phyloP scores from a whole-genome alignment of 2,113 vertebrate species.

The rat (Rattus norvegicus) region GRCr8 NC_086019.1:121721501-121722000 shows the following conservation, averaged over 20 bases:
- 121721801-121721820: neutral
- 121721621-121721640: neutral
- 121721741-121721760: neutral
- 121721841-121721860: too few relatives aligned
- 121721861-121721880: neutral
- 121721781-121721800: neutral
- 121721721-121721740: neutral
- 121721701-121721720: neutral
- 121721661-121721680: neutral
- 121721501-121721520: neutral
- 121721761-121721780: too few relatives aligned
- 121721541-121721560: too few relatives aligned
- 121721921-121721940: neutral
- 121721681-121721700: neutral
- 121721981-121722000: too few relatives aligned
- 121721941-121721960: neutral
- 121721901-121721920: neutral
- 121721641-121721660: neutral
- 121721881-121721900: neutral
- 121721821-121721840: neutral
- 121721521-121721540: neutral
- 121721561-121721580: too few relatives aligned
- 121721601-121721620: neutral
- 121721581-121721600: too few relatives aligned
- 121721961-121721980: neutral